A percentile compares a stretch with the other conserved stretches of the same genome.
Conservation (phyloP, 2,113 vertebrate species). For the Tragelaphus buxtoni region DNA sequence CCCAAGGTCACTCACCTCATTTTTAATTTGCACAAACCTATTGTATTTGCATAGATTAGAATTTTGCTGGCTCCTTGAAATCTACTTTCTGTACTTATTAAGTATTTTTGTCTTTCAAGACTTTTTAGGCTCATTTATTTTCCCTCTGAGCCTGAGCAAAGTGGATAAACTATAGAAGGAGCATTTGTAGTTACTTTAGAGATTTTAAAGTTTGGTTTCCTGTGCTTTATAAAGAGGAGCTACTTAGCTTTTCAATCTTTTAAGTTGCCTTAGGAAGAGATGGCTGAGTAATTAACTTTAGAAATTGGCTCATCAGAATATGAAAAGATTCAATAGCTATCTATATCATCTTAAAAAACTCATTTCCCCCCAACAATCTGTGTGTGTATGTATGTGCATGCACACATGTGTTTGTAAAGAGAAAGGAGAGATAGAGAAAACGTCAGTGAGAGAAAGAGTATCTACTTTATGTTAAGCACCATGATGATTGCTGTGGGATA, state of each 20-base stretch:
- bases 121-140: not conserved
- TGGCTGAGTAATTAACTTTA: not conserved
- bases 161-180: not conserved
- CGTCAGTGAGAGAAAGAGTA: not conserved
- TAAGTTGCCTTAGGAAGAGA: not conserved
- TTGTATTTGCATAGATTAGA: conserved; percentile 1
- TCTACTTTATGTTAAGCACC: not conserved
- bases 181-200: not conserved
- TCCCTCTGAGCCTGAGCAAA: not conserved
- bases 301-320: conserved; percentile 4
- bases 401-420: not conserved
- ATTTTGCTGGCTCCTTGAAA: not conserved
- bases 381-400: no score
- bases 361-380: not conserved
- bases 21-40: conserved; percentile 25
- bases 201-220: not conserved
- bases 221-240: not conserved
- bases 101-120: conserved; percentile 36
- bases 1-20: not conserved
- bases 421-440: not conserved
- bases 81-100: not conserved
- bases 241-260: not conserved
- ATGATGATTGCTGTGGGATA: not conserved
- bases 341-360: not conserved
- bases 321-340: not conserved